Evolutionary conservation across 1,140 invertebrate genomes (phyloP), one percentile per base, ranked within the genome.

Genomic region (Pygmarrhopalites habei): DNA sequence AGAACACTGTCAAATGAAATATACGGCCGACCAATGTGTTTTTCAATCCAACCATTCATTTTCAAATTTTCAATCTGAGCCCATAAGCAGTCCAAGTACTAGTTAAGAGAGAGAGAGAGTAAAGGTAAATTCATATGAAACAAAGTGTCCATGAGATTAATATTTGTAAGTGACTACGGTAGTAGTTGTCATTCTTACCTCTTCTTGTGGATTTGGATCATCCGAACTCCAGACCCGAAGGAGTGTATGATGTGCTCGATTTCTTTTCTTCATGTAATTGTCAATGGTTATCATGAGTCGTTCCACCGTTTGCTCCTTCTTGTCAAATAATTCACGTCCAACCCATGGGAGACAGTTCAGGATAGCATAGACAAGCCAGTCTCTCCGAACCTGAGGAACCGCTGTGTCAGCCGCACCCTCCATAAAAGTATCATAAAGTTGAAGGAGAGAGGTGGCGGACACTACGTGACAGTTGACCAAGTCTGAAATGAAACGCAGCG

Each of bases 301-400:
- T 72, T 96, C 92, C 25, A 99, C 79, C 57, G 95, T 91, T 69
- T 87, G 86, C 76, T 96, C 92, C 74, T 96, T 96, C 73, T 98
- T 98, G 73, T 98, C 94, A 78, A 92, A 95, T 17, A 99, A 78
- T 77, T 98, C 94, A 72, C 91, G 80, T 0, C 94, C 95, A 41
- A 95, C 93, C 92, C 93, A 98, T 0, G 95, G 95, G 39, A 99
- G 75, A 19, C 91, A 87, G 39, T 90, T 91, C 3, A 99, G 78
- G 12, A 98, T 92, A n/a, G 91, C 87, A 78, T 90, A 97, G 17
- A 97, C 89, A 76, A 91, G 97, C 88, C 92, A 98, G 77, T 98
- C 95, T 62, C 91, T 86, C 63, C 95, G 82, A 28, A 88, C 86
- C 75, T 85, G 84, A 35, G 94, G 94, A 28, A 94, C 91, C 69